Evolutionary conservation across 2,888 invertebrate species (phyloP).

Genomic region (Acanthosepion pharaonis): DNA sequence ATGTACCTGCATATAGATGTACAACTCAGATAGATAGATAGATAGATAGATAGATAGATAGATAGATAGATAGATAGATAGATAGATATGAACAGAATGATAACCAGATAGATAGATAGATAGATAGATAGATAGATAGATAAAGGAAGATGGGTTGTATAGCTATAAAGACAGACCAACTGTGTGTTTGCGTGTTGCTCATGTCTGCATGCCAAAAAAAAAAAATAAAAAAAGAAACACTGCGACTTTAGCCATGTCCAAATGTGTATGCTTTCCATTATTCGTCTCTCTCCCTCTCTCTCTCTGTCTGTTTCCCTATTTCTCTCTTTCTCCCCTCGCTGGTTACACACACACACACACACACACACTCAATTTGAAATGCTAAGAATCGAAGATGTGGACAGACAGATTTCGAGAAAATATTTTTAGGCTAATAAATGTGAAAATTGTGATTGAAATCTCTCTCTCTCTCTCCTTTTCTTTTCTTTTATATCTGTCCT

Average conservation of each 20-base stretch:
- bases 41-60: too few species aligned
- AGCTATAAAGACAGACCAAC: too few species aligned
- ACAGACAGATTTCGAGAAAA: background rate
- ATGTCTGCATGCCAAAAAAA: too few species aligned
- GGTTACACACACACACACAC: background rate
- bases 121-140: background rate
- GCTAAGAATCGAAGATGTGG: background rate
- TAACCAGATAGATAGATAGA: background rate
- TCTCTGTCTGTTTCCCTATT: background rate
- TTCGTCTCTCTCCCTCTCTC: background rate
- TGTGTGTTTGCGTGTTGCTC: too few species aligned
- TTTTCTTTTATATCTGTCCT: background rate
- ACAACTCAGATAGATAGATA: too few species aligned
- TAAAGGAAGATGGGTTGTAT: background rate
- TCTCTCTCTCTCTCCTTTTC: background rate
- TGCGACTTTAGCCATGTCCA: too few species aligned
- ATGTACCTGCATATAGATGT: too few species aligned
- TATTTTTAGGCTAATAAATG: background rate
- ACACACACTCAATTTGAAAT: too few species aligned
- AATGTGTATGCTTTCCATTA: too few species aligned
- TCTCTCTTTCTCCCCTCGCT: background rate
- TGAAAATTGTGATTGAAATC: background rate
- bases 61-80: background rate
- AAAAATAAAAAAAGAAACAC: too few species aligned
- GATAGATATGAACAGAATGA: background rate